Percentiles rank a stretch among this genome's conserved stretches.
Conservation (phyloP, 2,888 invertebrate species). For the Acrobasis suavella region DNA sequence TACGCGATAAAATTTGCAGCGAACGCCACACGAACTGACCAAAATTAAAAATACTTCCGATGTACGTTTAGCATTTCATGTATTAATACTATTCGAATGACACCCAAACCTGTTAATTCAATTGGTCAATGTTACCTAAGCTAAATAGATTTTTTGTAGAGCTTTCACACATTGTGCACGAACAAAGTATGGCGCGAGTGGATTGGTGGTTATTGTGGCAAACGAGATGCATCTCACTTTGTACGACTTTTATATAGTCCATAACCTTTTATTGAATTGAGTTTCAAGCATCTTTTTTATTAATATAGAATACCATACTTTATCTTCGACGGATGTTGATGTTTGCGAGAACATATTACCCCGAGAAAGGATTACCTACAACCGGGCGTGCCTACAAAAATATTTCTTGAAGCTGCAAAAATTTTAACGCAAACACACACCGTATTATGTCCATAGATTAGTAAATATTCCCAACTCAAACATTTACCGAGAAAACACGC, state of each 20-base stretch:
- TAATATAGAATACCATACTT: background rate
- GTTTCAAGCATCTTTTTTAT: too few species aligned
- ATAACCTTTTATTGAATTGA: too few species aligned
- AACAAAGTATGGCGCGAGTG: background rate
- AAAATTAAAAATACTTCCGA: too few species aligned
- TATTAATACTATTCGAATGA: too few species aligned
- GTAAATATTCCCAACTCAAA: constrained; percentile 77
- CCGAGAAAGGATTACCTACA: constrained; percentile 45
- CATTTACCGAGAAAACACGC: constrained; percentile 79
- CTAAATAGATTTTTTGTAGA: background rate
- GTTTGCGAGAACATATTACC: constrained; percentile 6
- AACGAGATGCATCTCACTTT: too few species aligned
- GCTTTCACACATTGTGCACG: background rate
- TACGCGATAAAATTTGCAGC: constrained; percentile 31
- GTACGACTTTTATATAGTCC: too few species aligned
- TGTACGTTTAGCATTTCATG: too few species aligned
- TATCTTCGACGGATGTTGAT: background rate
- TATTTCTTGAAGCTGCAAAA: constrained; percentile 55
- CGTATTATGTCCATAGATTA: constrained; percentile 58
- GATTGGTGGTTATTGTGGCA: background rate
- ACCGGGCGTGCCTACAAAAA: constrained; percentile 50
- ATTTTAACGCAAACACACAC: constrained; percentile 59
- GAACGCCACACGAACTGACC: too few species aligned
- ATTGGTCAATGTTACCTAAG: background rate
- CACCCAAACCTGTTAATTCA: background rate